Conservation (phyloP, 2,797 vertebrate genomes). For the Liparis tanakae region DNA sequence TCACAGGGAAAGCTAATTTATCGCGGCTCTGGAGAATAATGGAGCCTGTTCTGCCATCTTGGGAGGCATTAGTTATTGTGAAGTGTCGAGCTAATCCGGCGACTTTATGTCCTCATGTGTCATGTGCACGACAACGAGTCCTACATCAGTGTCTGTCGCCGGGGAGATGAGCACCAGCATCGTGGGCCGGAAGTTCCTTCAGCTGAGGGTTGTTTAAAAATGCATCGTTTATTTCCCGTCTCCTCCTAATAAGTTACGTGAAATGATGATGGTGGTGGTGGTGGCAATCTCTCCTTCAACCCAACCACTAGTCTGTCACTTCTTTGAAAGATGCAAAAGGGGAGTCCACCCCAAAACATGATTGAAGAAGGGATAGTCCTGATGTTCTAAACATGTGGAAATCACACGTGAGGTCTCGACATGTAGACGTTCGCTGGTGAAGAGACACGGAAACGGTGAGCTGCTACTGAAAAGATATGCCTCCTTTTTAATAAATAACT, state of each 20-base stretch:
- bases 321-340: constrained; percentile 18
- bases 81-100: constrained; percentile 64
- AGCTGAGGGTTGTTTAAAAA: constrained; percentile 48
- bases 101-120: constrained; percentile 64
- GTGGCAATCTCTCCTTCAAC: constrained; percentile 24
- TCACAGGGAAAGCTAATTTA: constrained; percentile 71
- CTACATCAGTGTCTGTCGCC: constrained; percentile 55
- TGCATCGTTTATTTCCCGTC: constrained; percentile 38
- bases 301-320: neutral
- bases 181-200: constrained; percentile 20
- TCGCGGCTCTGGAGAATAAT: constrained; percentile 69
- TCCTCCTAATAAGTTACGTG: constrained; percentile 37
- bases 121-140: constrained; percentile 36
- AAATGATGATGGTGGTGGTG: constrained; percentile 23
- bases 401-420: neutral
- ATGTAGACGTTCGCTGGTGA: neutral
- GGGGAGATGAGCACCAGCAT: constrained; percentile 14
- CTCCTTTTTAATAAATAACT: no score
- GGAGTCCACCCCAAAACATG: neutral
- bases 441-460: neutral
- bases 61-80: constrained; percentile 73
- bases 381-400: neutral
- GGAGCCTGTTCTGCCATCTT: constrained; percentile 60
- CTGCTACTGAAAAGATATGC: neutral
- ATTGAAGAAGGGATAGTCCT: neutral